These are phyloP conservation scores for Orycteropus afer DNA, from an alignment of 2,113 vertebrate species.

Conservation along the genomic window DNA sequence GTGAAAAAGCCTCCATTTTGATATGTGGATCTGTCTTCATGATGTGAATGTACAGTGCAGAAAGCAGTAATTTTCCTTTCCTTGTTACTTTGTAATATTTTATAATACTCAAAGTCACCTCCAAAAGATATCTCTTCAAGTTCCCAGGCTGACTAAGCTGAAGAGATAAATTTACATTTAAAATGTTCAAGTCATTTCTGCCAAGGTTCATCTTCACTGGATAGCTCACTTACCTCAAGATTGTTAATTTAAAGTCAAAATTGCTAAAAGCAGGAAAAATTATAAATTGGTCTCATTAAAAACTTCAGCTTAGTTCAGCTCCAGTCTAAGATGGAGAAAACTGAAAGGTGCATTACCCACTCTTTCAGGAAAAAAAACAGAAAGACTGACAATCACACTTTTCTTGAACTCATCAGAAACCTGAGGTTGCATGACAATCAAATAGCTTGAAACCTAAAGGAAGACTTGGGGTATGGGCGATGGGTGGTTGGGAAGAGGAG, in stretches of 20 bases:
- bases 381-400: background rate
- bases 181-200: background rate
- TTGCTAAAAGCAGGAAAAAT: background rate
- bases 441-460: background rate
- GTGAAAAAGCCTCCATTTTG: background rate
- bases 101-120: background rate
- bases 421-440: rapidly evolving
- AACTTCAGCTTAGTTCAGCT: background rate
- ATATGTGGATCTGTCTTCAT: background rate
- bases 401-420: background rate
- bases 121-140: background rate
- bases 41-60: background rate
- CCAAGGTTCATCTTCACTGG: background rate
- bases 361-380: background rate
- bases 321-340: background rate
- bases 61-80: background rate
- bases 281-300: background rate
- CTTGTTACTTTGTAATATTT: background rate
- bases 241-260: background rate
- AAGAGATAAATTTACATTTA: slow-evolving; percentile 25
- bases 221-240: background rate
- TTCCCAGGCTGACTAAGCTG: background rate
- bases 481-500: too few species aligned
- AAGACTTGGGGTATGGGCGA: background rate
- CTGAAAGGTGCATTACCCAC: background rate